Evolutionary conservation across 1,140 invertebrate genomes (phyloP).

Genomic region (Thalassaphorura encarpata): DNA sequence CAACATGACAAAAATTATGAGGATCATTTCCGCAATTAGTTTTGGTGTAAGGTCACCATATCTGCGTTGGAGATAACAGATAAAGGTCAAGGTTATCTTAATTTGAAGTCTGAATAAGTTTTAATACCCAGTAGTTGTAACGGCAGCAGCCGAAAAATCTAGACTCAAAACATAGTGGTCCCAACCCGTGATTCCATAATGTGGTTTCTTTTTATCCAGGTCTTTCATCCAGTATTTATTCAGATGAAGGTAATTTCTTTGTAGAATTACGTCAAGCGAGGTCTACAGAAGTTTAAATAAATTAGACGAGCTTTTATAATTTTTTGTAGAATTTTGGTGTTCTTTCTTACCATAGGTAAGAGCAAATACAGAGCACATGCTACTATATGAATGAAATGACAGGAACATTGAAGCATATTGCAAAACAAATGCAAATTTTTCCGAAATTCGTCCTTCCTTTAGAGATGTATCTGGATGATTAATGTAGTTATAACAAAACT

Average conservation of each 20-base stretch:
- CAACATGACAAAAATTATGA: slow-evolving; percentile 24
- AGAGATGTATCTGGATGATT: slow-evolving; percentile 3
- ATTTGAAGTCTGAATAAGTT: background rate
- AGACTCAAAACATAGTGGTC: slow-evolving; percentile 16
- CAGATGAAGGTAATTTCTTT: background rate
- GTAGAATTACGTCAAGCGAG: slow-evolving; percentile 9
- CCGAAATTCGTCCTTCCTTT: slow-evolving; percentile 2
- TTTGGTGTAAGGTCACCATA: slow-evolving; percentile 19
- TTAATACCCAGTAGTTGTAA: slow-evolving; percentile 28
- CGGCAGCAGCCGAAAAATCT: slow-evolving; percentile 12
- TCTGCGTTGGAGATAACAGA: background rate
- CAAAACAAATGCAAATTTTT: background rate
- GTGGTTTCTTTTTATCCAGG: slow-evolving; percentile 7
- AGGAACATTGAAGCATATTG: background rate
- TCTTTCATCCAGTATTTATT: background rate
- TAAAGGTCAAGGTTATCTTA: background rate
- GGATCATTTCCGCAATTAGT: slow-evolving; percentile 17
- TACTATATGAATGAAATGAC: slow-evolving; percentile 15
- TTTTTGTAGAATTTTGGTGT: background rate
- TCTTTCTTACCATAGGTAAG: slow-evolving; percentile 7
- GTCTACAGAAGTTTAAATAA: background rate
- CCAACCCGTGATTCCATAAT: background rate
- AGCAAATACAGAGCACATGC: slow-evolving; percentile 13
- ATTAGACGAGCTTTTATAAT: background rate
- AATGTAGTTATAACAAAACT: background rate